These are phyloP conservation scores for Discoglossus pictus DNA, from an alignment of 2,797 vertebrate genomes.

Conservation along the genomic window DNA sequence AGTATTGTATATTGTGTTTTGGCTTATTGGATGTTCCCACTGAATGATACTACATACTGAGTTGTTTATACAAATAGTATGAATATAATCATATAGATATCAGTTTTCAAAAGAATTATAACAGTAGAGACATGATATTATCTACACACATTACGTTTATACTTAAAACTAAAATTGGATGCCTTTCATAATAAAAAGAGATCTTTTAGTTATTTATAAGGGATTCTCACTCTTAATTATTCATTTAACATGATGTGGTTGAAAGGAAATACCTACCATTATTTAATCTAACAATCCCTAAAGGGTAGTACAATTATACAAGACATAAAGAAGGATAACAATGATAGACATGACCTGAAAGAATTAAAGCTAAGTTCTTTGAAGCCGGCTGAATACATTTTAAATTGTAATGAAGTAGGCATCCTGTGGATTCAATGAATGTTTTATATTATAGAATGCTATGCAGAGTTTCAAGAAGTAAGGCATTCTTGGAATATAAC, in stretches of 20 bases:
- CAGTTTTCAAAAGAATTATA: no score
- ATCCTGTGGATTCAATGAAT: not conserved
- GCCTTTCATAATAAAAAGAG: no score
- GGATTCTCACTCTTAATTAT: slow-evolving; percentile 11
- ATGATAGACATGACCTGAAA: slow-evolving; percentile 4
- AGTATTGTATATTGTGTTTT: no score
- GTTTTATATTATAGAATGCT: not conserved
- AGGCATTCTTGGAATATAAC: no score
- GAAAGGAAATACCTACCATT: slow-evolving; percentile 19
- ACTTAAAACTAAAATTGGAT: no score
- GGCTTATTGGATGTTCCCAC: no score
- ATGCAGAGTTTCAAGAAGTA: not conserved
- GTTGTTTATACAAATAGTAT: no score
- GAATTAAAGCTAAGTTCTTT: not conserved
- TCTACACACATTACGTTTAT: no score
- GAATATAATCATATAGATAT: no score
- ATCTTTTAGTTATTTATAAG: slow-evolving; percentile 17
- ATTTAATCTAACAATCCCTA: slow-evolving; percentile 20
- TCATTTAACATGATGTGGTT: slow-evolving; percentile 16
- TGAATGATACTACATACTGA: no score
- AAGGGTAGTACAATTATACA: slow-evolving; percentile 22
- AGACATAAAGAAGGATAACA: slow-evolving; percentile 20
- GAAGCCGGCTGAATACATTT: slow-evolving; percentile 12
- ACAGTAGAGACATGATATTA: no score
- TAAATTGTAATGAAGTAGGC: slow-evolving; percentile 11